phyloP scores from a whole-genome alignment of 2,113 vertebrate species.

The Halichoeres trimaculatus region DNA sequence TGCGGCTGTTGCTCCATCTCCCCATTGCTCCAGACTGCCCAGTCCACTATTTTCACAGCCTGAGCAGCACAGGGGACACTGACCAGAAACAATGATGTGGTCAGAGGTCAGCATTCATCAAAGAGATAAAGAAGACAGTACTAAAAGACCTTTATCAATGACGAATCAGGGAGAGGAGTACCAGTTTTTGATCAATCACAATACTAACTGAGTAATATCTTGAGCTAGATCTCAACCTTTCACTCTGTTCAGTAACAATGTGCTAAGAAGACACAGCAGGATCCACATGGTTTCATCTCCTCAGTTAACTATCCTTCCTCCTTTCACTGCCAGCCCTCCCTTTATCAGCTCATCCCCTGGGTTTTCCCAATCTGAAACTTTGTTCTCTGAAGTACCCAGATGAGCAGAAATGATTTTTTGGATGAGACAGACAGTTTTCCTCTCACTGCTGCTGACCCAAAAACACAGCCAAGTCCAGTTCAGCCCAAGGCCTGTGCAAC shows the following conservation, averaged over 20 bases:
- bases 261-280: slow-evolving; percentile 26
- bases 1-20: not conserved
- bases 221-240: slow-evolving; percentile 5
- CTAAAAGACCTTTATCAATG: slow-evolving; percentile 11
- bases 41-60: slow-evolving; percentile 28
- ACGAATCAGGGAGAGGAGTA: slow-evolving; percentile 35
- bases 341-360: slow-evolving; percentile 27
- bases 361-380: slow-evolving; percentile 36
- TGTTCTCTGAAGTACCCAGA: slow-evolving; percentile 34
- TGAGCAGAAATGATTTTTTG: slow-evolving; percentile 43
- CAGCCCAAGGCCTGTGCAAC: slow-evolving; percentile 8
- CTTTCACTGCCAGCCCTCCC: slow-evolving; percentile 27
- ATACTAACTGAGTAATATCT: slow-evolving; percentile 23
- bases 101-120: slow-evolving; percentile 73
- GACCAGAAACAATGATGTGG: slow-evolving; percentile 55
- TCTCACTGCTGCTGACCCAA: slow-evolving; percentile 57
- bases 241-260: not conserved
- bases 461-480: slow-evolving; percentile 55
- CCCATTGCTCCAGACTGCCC: not conserved
- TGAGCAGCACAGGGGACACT: slow-evolving; percentile 35
- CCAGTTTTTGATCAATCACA: slow-evolving; percentile 38
- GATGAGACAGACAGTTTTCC: slow-evolving; percentile 30
- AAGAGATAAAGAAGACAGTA: slow-evolving; percentile 61
- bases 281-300: slow-evolving; percentile 44
- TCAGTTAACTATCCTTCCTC: slow-evolving; percentile 27